Evolutionary conservation across 2,797 vertebrate genomes (phyloP), one percentile per base, ranked within the genome.

Genomic region (Chelon labrosus): DNA sequence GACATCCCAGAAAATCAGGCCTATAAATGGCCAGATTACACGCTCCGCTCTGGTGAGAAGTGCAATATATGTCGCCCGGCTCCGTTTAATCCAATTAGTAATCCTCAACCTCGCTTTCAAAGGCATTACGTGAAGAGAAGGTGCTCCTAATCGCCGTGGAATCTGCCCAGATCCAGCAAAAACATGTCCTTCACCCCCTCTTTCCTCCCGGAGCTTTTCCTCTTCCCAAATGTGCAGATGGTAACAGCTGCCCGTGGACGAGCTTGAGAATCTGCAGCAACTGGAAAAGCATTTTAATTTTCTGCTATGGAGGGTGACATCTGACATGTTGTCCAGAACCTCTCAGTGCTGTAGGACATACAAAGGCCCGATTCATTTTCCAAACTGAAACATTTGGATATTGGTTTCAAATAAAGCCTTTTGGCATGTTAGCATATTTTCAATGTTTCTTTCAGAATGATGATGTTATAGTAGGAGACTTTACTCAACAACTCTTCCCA

Each of bases 221-320:
- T 80, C 70, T 41, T 63, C 77, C 2, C 31, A 50, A 11, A 82
- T 56, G 27, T 79, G 68, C 93, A 95, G 93, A 95, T 95, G 95
- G 84, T 73, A 76, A 57, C 95, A 96, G 95, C 94, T 95, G 95
- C 87, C 87, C 8, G 50, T 3, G 68, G 20, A 85, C 25, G 81
- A 75, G 84, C 86, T 92, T 91, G 94, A 93, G 93, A 93, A 92
- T 85, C 66, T 74, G 61, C 83, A 82, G 85, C 86, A 89, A 86
- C 88, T 83, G 88, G 82, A 82, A 79, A 92, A 89, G 78, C 8
- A 68, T 90, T 90, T 90, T 64, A 20, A 67, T 85, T 83, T 31
- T 87, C 79, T 80, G 51, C 3, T 39, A 71, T 80, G 84, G 63
- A 70, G 91, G 91, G 63, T 3, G 13, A 12, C 12, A 87, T 31